Evolutionary conservation across 2,888 invertebrate genomes (phyloP).

Genomic region (Elegia similella): DNA sequence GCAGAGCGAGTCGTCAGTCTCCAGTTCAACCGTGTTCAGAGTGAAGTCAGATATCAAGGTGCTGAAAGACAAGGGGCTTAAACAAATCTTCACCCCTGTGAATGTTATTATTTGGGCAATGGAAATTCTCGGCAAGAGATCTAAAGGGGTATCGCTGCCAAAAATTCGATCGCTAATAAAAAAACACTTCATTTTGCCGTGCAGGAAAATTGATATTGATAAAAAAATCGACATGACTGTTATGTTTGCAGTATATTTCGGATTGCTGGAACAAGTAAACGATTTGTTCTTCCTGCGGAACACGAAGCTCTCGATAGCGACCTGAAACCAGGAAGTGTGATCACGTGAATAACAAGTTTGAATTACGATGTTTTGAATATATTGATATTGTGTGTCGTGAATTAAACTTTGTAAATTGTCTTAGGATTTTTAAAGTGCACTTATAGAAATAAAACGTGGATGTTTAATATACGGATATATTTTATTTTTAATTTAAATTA

Average conservation of each 20-base stretch:
- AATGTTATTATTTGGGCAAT: slow-evolving; percentile 57
- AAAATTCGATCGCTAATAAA: slow-evolving; percentile 46
- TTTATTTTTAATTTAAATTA: no score
- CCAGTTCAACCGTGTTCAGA: slow-evolving; percentile 36
- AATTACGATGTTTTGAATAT: background rate
- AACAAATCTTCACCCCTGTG: slow-evolving; percentile 39
- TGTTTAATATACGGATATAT: no score
- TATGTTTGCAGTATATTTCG: slow-evolving; percentile 46
- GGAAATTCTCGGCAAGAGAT: slow-evolving; percentile 42
- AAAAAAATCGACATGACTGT: slow-evolving; percentile 46
- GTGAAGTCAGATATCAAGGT: slow-evolving; percentile 39
- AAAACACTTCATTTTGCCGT: slow-evolving; percentile 46
- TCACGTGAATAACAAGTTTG: background rate
- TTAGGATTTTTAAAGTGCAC: background rate
- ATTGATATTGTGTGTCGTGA: background rate
- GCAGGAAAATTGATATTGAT: slow-evolving; percentile 40
- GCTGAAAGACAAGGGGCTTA: slow-evolving; percentile 34
- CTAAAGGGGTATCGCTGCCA: slow-evolving; percentile 40
- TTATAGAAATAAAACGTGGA: no score
- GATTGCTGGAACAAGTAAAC: slow-evolving; percentile 41
- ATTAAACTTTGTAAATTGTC: background rate
- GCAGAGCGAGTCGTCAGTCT: slow-evolving; percentile 28
- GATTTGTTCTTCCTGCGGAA: slow-evolving; percentile 40
- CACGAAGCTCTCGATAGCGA: slow-evolving; percentile 13
- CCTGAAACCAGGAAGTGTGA: background rate